Base-by-base conservation (phyloP, 2,113 vertebrate genomes). In the Festucalex cinctus region DNA sequence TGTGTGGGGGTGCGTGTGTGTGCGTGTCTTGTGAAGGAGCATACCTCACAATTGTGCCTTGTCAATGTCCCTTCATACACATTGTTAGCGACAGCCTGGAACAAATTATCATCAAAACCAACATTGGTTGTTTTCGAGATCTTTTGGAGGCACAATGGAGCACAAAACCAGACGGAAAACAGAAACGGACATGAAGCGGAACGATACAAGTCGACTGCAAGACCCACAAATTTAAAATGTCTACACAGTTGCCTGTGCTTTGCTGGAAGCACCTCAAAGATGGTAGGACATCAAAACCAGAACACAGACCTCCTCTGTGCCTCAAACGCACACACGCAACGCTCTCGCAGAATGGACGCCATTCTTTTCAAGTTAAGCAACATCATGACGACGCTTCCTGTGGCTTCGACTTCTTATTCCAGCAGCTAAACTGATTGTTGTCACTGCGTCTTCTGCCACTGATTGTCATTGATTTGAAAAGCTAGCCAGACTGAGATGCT, bases 291-390 rank as follows among this genome's bases (percentile, higher is more conserved):
- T 65, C 68, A 62, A 41, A 68, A 28, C 19, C 66, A 12, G 41
- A 35, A 37, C 37, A 83, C 49, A 56, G 39, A 65, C 35, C 16
- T 16, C 48, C 43, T 66, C 65, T 76, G 73, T 83, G 63, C 9
- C 13, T 19, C 74, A 44, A 17, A 41, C 32, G 14, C 76, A 74
- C 32, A 14, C 76, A 74, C 7, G 12, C 65, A 56, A 68, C 58
- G 43, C 48, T 24, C 53, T 51, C 5, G 9, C 7, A 79, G 76
- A 77, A 71, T 57, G 44, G 5, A 20, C 28, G 0, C 24, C 76
- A 49, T 85, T 74, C 69, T 74, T 71, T 51, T 62, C 35, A 19
- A 6, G 20, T 13, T n/a, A 10, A 37, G 35, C 35, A 32, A 28
- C 5, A 3, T 51, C 9, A 2, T 28, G 2, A 24, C 22, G 3